phyloP scores from a whole-genome alignment of 2,113 vertebrate species.

The Jacana jacana region DNA sequence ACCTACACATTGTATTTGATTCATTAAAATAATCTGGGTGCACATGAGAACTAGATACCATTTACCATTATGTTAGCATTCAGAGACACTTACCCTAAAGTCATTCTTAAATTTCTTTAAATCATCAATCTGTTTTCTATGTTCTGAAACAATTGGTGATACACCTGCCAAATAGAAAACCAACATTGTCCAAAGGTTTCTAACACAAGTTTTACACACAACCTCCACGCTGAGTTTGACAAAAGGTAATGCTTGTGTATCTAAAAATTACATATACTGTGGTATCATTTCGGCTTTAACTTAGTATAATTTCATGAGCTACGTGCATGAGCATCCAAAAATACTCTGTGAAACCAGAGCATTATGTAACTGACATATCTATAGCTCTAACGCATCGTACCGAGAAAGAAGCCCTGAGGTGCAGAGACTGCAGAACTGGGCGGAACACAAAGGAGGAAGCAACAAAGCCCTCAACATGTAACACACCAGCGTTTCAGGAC shows the following conservation, averaged over 20 bases:
- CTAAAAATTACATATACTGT: background rate
- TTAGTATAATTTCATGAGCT: background rate
- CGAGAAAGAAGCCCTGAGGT: conserved; percentile 24
- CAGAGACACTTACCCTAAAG: conserved; percentile 90
- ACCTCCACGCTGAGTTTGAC: background rate
- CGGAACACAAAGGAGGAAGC: background rate
- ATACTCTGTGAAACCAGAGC: background rate
- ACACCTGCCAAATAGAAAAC: conserved; percentile 77
- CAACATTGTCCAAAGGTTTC: conserved; percentile 1
- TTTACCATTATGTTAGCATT: background rate
- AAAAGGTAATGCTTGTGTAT: background rate
- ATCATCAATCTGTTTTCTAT: conserved; percentile 98
- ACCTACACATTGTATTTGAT: background rate
- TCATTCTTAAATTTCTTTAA: conserved; percentile 99
- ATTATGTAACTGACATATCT: background rate
- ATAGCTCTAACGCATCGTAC: background rate
- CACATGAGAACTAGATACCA: background rate
- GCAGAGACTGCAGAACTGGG: background rate
- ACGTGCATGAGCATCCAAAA: background rate
- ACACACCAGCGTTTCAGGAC: background rate
- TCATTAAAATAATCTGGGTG: background rate
- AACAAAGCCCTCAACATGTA: background rate
- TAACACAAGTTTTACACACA: background rate
- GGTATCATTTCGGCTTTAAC: background rate
- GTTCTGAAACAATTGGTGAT: conserved; percentile 88